Percentiles rank a stretch among this genome's conserved stretches.
These are phyloP conservation scores for Aulostomus chinensis DNA, from an alignment of 2,797 vertebrate genomes.

Conservation along the genomic window DNA sequence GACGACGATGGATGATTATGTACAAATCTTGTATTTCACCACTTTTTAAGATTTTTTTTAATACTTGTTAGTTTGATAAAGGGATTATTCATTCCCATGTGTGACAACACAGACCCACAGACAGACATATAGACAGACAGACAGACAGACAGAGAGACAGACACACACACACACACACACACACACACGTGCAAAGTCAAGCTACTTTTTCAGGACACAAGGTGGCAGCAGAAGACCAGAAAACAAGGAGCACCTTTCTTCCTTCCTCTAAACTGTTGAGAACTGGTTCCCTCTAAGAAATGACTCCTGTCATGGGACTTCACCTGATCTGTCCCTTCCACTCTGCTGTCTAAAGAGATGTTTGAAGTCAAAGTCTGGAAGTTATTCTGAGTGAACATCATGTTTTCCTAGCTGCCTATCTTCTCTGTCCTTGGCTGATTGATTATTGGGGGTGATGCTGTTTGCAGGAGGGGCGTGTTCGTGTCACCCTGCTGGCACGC, in stretches of 20 bases:
- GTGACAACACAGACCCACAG: no score
- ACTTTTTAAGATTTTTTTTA: no score
- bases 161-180: no score
- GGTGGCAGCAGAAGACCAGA: slow-evolving; percentile 57
- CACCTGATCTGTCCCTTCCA: background rate
- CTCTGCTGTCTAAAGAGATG: background rate
- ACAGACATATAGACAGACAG: no score
- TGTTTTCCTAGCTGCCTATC: slow-evolving; percentile 42
- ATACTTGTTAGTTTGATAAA: no score
- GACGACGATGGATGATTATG: no score
- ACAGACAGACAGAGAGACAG: no score
- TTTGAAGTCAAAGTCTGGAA: background rate
- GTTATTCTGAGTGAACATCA: slow-evolving; percentile 34
- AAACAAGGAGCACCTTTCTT: slow-evolving; percentile 5
- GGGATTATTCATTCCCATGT: no score
- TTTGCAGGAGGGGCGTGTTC: slow-evolving; percentile 88
- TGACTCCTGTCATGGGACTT: background rate
- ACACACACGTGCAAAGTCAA: no score
- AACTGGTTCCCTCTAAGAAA: no score
- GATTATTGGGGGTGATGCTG: slow-evolving; percentile 64
- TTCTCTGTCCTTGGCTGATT: slow-evolving; percentile 60
- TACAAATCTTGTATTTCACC: no score
- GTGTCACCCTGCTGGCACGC: slow-evolving; percentile 92
- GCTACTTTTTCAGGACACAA: slow-evolving; percentile 42
- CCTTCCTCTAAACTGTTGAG: no score